Percentiles rank a stretch among this genome's conserved stretches.
These are phyloP conservation scores for Sphinx pinastri DNA, from an alignment of 2,888 invertebrate species.

Conservation along the genomic window DNA sequence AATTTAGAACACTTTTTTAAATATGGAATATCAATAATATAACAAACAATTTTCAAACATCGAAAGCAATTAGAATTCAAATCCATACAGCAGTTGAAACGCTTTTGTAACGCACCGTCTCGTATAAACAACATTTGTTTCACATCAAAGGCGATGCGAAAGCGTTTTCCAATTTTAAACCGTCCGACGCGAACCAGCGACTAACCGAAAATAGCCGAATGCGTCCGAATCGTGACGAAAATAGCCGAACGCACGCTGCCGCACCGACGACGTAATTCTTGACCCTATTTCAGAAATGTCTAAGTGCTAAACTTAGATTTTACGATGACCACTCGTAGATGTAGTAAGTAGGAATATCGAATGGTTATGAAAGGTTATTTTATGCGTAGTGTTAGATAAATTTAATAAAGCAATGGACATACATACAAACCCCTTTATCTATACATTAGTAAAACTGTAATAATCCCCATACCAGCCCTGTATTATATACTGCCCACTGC, in stretches of 20 bases:
- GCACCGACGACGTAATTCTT: constrained; percentile 72
- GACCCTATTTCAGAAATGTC: constrained; percentile 79
- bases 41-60: background rate
- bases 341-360: constrained; percentile 14
- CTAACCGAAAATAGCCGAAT: constrained; percentile 63
- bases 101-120: constrained; percentile 33
- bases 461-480: too few species aligned
- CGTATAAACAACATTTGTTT: constrained; percentile 68
- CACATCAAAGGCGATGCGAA: constrained; percentile 66
- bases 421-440: background rate
- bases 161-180: constrained; percentile 71
- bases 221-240: constrained; percentile 62
- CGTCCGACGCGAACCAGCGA: constrained; percentile 53
- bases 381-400: background rate
- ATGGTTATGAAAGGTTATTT: background rate
- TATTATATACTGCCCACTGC: too few species aligned
- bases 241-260: constrained; percentile 68
- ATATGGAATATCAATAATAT: background rate
- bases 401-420: background rate
- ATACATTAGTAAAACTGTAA: too few species aligned
- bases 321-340: constrained; percentile 39
- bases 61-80: constrained; percentile 12
- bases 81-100: constrained; percentile 13
- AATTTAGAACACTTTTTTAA: too few species aligned
- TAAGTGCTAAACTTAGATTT: constrained; percentile 59